phyloP scores from a whole-genome alignment of 2,113 vertebrate genomes.

The Scomber scombrus region DNA sequence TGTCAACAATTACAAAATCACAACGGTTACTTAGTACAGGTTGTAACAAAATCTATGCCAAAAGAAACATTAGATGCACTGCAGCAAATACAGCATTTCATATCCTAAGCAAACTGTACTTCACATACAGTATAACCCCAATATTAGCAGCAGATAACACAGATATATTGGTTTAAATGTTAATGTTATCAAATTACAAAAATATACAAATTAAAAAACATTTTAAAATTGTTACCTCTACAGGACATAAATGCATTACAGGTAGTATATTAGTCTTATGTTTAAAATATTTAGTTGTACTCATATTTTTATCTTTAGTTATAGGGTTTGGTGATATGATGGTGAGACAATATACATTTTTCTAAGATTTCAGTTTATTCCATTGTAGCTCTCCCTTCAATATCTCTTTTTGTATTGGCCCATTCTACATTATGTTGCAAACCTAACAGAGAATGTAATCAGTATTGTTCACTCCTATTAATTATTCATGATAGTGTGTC shows the following conservation, averaged over 20 bases:
- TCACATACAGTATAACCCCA: too few relatives aligned
- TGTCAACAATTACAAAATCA: too few relatives aligned
- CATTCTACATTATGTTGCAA: neutral
- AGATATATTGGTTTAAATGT: too few relatives aligned
- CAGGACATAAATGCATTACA: too few relatives aligned
- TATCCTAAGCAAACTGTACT: too few relatives aligned
- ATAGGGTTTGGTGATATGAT: neutral
- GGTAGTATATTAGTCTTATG: neutral
- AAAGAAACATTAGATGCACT: neutral
- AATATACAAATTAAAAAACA: too few relatives aligned
- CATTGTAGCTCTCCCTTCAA: too few relatives aligned
- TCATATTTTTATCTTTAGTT: neutral
- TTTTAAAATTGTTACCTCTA: too few relatives aligned
- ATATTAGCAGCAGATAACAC: too few relatives aligned
- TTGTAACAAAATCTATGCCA: neutral
- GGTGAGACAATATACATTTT: neutral
- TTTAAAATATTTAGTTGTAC: neutral
- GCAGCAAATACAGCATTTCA: conserved; percentile 3
- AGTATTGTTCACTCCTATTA: neutral
- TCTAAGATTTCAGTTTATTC: too few relatives aligned
- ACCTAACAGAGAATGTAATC: neutral
- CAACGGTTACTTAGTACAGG: neutral
- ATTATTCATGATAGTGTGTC: neutral
- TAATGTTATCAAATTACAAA: too few relatives aligned
- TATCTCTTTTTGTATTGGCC: neutral